Evolutionary conservation across 2,113 vertebrate species (phyloP).

Genomic region (Phylloscopus trochiloides): DNA sequence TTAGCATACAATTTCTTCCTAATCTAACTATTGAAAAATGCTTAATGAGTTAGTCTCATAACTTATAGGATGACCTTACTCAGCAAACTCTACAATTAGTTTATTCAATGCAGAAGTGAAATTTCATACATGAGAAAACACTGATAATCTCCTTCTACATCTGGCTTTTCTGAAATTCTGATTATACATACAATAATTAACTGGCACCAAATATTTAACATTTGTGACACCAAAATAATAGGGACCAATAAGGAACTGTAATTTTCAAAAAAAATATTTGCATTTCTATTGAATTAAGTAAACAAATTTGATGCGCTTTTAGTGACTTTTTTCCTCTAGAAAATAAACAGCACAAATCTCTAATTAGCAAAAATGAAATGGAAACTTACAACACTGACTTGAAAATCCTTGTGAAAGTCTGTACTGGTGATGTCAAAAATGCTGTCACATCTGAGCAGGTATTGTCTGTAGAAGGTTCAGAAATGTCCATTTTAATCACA

Average conservation of each 20-base stretch:
- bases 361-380: slow-evolving; percentile 26
- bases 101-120: not conserved
- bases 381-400: slow-evolving; percentile 50
- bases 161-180: slow-evolving; percentile 10
- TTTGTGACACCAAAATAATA: slow-evolving; percentile 55
- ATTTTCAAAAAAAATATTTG: slow-evolving; percentile 13
- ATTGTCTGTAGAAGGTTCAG: slow-evolving; percentile 51
- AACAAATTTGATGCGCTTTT: not conserved
- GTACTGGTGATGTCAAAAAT: slow-evolving; percentile 62
- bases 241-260: not conserved
- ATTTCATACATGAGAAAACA: not conserved
- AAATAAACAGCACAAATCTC: slow-evolving; percentile 15
- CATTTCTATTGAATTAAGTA: not conserved
- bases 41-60: not conserved
- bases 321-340: not conserved
- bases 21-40: not conserved
- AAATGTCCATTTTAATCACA: slow-evolving; percentile 55
- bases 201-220: slow-evolving; percentile 18
- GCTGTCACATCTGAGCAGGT: slow-evolving; percentile 45
- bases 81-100: not conserved
- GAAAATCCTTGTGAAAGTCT: slow-evolving; percentile 58
- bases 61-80: not conserved
- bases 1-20: not conserved
- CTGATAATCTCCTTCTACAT: not conserved
- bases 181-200: not conserved